These are phyloP conservation scores for Oryzias celebensis DNA, from an alignment of 2,113 vertebrate genomes.

Conservation along the genomic window DNA sequence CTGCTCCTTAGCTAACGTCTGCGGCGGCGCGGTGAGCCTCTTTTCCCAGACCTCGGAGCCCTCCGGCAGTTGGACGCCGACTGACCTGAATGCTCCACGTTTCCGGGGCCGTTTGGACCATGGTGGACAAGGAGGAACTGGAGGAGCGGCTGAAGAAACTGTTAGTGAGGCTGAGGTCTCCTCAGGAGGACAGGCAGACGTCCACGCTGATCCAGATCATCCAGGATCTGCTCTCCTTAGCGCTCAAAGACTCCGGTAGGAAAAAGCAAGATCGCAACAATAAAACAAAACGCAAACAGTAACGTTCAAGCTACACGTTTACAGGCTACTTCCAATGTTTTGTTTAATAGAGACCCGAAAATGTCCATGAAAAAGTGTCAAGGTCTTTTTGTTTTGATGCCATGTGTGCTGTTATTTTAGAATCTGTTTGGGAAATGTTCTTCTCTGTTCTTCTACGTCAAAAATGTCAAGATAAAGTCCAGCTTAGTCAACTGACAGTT, in stretches of 20 bases:
- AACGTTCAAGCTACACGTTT: neutral
- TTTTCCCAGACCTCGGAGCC: neutral
- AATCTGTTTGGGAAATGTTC: too few species aligned
- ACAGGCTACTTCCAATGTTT: too few species aligned
- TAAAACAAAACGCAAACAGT: neutral
- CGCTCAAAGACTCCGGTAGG: slow-evolving; percentile 82
- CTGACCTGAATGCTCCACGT: slow-evolving; percentile 18
- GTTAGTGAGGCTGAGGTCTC: slow-evolving; percentile 84
- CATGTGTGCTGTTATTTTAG: too few species aligned
- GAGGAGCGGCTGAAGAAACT: slow-evolving; percentile 84
- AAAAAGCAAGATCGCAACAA: neutral
- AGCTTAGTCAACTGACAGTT: too few species aligned
- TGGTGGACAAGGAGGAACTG: slow-evolving; percentile 74
- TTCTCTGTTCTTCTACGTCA: too few species aligned
- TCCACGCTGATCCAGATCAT: slow-evolving; percentile 86
- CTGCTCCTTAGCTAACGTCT: neutral
- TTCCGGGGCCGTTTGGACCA: slow-evolving; percentile 25
- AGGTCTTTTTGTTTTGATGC: too few species aligned
- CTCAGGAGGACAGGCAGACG: slow-evolving; percentile 83
- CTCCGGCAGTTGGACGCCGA: neutral
- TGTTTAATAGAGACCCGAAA: too few species aligned
- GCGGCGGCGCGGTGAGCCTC: neutral
- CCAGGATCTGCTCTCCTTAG: slow-evolving; percentile 85
- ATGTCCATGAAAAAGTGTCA: too few species aligned
- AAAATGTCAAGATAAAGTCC: too few species aligned